A percentile compares a stretch with the other conserved stretches of the same genome.
Conservation (phyloP, 2,888 invertebrate species). For the Rhynchonema sp. region DNA sequence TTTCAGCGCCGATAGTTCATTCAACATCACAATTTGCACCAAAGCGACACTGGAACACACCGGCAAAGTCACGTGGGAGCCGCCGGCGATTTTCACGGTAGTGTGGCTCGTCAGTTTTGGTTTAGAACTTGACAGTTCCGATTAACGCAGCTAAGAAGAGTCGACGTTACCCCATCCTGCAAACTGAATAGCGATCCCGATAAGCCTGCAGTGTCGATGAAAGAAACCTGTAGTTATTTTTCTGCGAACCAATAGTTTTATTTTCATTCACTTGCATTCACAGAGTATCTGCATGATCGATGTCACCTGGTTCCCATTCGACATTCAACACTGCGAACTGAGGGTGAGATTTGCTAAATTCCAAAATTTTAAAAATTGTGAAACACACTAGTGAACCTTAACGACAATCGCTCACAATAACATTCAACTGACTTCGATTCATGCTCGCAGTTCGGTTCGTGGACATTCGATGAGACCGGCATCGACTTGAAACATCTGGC, state of each 20-base stretch:
- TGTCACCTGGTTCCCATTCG: constrained; percentile 23
- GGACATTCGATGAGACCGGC: not conserved
- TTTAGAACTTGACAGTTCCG: too few species aligned
- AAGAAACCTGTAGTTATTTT: too few species aligned
- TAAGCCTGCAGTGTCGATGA: too few species aligned
- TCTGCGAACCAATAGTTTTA: too few species aligned
- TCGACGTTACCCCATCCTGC: too few species aligned
- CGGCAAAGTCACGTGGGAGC: constrained; percentile 39
- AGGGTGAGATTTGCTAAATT: not conserved
- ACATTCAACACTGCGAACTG: constrained; percentile 4
- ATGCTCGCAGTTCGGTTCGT: not conserved
- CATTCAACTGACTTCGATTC: too few species aligned
- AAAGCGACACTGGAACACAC: constrained; percentile 74
- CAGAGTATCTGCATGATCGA: constrained; percentile 42
- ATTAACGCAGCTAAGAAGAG: too few species aligned
- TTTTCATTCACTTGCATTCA: not conserved
- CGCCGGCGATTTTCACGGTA: constrained; percentile 70
- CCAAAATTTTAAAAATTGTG: too few species aligned
- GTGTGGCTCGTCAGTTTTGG: constrained; percentile 9
- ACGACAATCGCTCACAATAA: too few species aligned
- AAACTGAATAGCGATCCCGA: too few species aligned
- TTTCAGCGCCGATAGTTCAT: constrained; percentile 55
- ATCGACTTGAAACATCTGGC: constrained; percentile 6
- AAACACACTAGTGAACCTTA: too few species aligned
- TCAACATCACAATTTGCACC: constrained; percentile 72